Conservation (phyloP, 1,140 invertebrate species). For the Megalopta genalis region DNA sequence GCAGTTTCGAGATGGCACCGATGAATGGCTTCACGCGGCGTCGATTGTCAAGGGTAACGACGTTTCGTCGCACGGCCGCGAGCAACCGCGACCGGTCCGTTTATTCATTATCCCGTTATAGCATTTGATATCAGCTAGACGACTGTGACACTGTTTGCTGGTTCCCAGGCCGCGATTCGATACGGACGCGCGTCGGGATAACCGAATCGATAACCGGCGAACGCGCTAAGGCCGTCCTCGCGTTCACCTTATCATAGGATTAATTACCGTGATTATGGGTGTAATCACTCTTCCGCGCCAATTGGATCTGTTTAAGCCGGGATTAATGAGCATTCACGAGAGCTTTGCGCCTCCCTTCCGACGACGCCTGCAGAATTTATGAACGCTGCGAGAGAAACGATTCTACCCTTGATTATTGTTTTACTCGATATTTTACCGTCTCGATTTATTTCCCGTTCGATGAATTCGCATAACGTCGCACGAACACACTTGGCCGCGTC, state of each 20-base stretch:
- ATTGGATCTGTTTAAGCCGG: conserved; percentile 20
- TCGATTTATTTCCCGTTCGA: too few species aligned
- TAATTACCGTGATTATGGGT: conserved; percentile 20
- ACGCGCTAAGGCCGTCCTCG: conserved; percentile 4
- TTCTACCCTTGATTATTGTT: too few species aligned
- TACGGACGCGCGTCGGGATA: conserved; percentile 3
- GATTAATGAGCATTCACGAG: conserved; percentile 10
- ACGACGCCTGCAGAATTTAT: background rate
- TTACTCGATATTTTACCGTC: too few species aligned
- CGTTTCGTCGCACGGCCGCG: background rate
- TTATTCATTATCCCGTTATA: conserved; percentile 13
- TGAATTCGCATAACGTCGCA: too few species aligned
- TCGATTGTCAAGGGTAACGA: background rate
- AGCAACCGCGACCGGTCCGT: background rate
- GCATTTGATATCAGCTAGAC: background rate
- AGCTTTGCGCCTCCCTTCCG: background rate
- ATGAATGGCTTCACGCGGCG: too few species aligned
- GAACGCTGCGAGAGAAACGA: background rate
- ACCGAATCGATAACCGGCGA: conserved; percentile 31
- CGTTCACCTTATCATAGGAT: conserved; percentile 19
- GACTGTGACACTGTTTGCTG: background rate
- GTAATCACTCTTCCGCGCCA: conserved; percentile 3
- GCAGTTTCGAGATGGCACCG: too few species aligned
- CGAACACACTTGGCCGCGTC: too few species aligned
- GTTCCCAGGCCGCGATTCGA: background rate